Evolutionary conservation across 2,797 vertebrate genomes (phyloP), one percentile per base, ranked within the genome.

Genomic region (Centroberyx gerrardi): DNA sequence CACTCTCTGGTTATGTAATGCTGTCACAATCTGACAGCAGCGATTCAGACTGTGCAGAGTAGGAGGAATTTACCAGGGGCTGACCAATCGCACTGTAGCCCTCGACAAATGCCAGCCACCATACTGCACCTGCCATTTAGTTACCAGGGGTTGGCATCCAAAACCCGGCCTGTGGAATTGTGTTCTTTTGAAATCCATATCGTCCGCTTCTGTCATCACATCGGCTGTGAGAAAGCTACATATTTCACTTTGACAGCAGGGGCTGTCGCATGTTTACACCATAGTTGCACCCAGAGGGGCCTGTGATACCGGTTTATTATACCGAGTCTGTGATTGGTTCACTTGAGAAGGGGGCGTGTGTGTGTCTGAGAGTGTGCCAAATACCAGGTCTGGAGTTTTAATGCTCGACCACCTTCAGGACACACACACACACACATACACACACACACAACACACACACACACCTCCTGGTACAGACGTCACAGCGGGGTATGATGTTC

Each of bases 401-500:
- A 84, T 73, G 73, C 54, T 71, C 29, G n/a, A 61, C 70, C 8
- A 78, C 62, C 82, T 72, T 69, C 15, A 72, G 82, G 67, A 28
- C 53, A 38, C 60, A 72, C 72, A 71, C 72, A 62, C 9, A 42
- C 9, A 68, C 46, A 74, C 73, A 67, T 65, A 58, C 59, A 52
- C 48, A 27, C 17, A 36, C 15, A 18, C 46, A 52, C 44, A 33
- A 33, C 62, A 8, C 46, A 61, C 46, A 22, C 58, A 52, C 61
- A 53, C 66, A 81, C 68, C 82, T 87, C 83, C 79, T 83, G 77
- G 78, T 87, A 64, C 81, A 76, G 56, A 84, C 87, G 80, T 92
- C 87, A 90, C 80, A 62, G 75, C 70, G 74, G 86, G 86, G n/a
- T 90, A 87, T 87, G 87, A 90, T 91, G 85, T 84, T 83, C 85